A percentile compares a stretch with the other conserved stretches of the same genome.
Evolutionary conservation across 2,888 invertebrate genomes (phyloP).

Genomic region (Chironomus tentans): DNA sequence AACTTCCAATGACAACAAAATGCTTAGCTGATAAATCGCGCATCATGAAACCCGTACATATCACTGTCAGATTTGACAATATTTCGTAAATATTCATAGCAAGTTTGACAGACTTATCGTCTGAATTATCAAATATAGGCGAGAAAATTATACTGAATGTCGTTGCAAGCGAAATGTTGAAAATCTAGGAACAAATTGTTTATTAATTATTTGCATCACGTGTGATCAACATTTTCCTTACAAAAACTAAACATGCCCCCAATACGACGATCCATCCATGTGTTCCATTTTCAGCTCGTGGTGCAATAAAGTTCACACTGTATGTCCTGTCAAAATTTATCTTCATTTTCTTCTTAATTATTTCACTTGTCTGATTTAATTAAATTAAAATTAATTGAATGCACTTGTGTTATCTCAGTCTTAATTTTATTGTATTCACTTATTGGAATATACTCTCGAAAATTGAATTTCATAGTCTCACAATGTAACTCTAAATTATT

Average conservation of each 20-base stretch:
- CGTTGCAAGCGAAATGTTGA: background rate
- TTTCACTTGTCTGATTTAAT: too few species aligned
- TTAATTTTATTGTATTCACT: too few species aligned
- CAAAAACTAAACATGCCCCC: slow-evolving; percentile 14
- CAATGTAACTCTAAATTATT: background rate
- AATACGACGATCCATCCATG: background rate
- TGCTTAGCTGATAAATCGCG: slow-evolving; percentile 13
- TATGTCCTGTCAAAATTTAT: background rate
- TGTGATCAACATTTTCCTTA: background rate
- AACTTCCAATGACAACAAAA: slow-evolving; percentile 9
- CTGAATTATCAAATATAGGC: background rate
- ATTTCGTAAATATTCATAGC: background rate
- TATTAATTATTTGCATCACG: background rate
- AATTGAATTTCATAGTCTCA: background rate
- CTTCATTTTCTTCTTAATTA: background rate
- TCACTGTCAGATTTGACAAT: slow-evolving; percentile 3
- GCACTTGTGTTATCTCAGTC: too few species aligned
- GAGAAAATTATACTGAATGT: slow-evolving; percentile 5
- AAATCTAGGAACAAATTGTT: slow-evolving; percentile 1
- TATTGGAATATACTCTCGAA: background rate
- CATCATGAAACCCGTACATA: slow-evolving; percentile 7
- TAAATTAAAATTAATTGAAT: too few species aligned
- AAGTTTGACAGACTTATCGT: background rate
- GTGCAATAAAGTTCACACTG: background rate
- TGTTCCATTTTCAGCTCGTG: background rate